Base-by-base conservation (phyloP, 1,140 invertebrate species). In the Chrysomallon squamiferum region DNA sequence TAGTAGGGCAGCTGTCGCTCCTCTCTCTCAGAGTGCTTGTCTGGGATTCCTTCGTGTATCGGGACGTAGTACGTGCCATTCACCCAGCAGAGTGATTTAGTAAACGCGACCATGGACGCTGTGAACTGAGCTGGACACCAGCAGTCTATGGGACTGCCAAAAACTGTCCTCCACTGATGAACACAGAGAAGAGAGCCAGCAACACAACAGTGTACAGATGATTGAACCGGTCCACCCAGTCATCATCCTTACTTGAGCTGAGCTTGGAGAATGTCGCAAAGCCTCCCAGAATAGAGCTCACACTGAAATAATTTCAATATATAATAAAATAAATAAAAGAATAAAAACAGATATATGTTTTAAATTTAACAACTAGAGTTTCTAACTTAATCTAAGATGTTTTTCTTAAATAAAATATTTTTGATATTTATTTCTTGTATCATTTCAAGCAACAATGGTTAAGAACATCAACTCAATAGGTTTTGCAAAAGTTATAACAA, bases 1-100 rank as follows among this genome's bases (percentile, higher is more conserved):
- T 87, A 87, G 69, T 87, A 87, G n/a, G 71, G 69, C 3, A 80
- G 61, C 45, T 79, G 76, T 15, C 70, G 52, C 43, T 63, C 45
- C 29, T 75, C 65, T 4, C 80, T 63, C 1, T 54, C 5, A 29
- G 62, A 52, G 11, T 73, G 73, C 4, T 71, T 58, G 22, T 56
- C 32, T 0, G 84, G 83, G 3, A 85, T 66, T 15, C 52, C 61
- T 4, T 74, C 68, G 0, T 73, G 74, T 58, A 73, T 73, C 0
- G 75, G 75, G 33, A 83, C 73, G 60, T 79, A 81, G 84, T 96
- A 98, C 11, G 95, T 98, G 71, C 95, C 96, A 80, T 96, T 93
- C 78, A 96, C 94, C 94, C 94, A 97, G 88, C 95, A 96, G 87
- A 93, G 95, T 43, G 94, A 93, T 86, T 96, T 95, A 75, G 95